A percentile compares a stretch with the other conserved stretches of the same genome.
These are phyloP conservation scores for Ianthella basta DNA, from an alignment of 37 sponge, comb jelly and placozoan species.

Conservation along the genomic window DNA sequence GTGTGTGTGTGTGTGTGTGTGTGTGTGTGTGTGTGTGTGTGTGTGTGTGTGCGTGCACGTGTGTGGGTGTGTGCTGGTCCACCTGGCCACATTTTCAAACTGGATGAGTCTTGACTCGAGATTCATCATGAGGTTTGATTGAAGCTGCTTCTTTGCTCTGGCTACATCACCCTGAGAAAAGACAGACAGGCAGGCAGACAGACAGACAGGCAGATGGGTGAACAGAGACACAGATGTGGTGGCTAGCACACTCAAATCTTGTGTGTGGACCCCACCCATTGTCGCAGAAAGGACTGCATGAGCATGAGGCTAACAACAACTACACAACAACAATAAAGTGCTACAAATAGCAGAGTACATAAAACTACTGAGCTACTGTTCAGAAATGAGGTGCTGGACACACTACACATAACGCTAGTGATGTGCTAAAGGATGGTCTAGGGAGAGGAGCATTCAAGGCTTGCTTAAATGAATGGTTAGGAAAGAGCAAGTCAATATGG, in stretches of 20 bases:
- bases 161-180: conserved; percentile 66
- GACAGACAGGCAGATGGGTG: neutral
- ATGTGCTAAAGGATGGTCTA: too few species aligned
- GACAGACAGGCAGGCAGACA: conserved; percentile 5
- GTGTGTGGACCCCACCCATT: too few species aligned
- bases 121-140: conserved; percentile 95
- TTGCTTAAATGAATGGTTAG: too few species aligned
- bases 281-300: too few species aligned
- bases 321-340: conserved; percentile 19
- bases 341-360: neutral
- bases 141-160: conserved; percentile 92
- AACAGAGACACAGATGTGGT: neutral
- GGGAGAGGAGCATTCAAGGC: too few species aligned
- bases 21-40: conserved; percentile 12
- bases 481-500: too few species aligned
- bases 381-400: neutral
- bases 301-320: too few species aligned
- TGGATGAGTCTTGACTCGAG: conserved; percentile 83
- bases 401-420: neutral
- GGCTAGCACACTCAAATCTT: too few species aligned
- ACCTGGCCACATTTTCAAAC: conserved; percentile 97
- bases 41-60: conserved; percentile 1
- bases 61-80: neutral
- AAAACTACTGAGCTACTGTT: too few species aligned
- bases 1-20: conserved; percentile 28